Percentiles rank a stretch among this genome's conserved stretches.
These are phyloP conservation scores for Tretioscincus oriximinensis DNA, from an alignment of 2,113 vertebrate genomes.

Conservation along the genomic window DNA sequence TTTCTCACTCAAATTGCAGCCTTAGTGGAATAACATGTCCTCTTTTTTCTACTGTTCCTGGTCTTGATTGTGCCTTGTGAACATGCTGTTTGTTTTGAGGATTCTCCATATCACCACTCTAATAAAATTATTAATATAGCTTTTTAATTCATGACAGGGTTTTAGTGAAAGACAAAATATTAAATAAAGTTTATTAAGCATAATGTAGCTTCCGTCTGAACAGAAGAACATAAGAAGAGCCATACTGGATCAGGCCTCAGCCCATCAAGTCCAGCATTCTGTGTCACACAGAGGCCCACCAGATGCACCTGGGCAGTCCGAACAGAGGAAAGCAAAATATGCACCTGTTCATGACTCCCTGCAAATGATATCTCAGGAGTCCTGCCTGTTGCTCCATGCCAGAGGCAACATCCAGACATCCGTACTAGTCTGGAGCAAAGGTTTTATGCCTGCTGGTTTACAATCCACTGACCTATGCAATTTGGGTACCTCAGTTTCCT, in stretches of 20 bases:
- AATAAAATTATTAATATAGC: neutral
- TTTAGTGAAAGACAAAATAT: neutral
- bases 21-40: neutral
- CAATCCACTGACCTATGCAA: neutral
- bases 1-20: neutral
- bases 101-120: neutral
- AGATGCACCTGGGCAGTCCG: too few relatives aligned
- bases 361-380: too few relatives aligned
- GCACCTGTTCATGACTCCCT: too few relatives aligned
- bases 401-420: too few relatives aligned
- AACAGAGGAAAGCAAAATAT: too few relatives aligned
- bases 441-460: neutral
- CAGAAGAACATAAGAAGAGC: too few relatives aligned
- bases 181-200: neutral
- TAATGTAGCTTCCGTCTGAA: too few relatives aligned
- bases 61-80: neutral
- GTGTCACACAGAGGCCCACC: too few relatives aligned
- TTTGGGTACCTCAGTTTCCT: neutral
- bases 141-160: neutral
- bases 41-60: neutral
- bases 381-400: too few relatives aligned
- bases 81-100: neutral
- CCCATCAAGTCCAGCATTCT: too few relatives aligned
- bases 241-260: too few relatives aligned
- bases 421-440: too few relatives aligned